Percentiles rank a stretch among this genome's conserved stretches.
Evolutionary conservation across 1,140 invertebrate genomes (phyloP).

Genomic region (Cydia strobilella): DNA sequence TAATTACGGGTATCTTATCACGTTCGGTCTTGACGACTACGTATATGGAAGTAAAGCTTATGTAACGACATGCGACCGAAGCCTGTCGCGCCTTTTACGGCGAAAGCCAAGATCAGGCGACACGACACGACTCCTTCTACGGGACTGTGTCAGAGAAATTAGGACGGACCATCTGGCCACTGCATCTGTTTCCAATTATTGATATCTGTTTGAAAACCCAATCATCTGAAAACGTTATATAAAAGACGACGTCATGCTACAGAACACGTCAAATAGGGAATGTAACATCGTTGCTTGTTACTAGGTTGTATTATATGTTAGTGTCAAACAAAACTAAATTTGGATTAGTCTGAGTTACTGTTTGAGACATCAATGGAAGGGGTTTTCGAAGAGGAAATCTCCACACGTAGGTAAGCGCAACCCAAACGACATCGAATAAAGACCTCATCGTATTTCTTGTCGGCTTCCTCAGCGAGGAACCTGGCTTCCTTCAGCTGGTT

Average conservation of each 20-base stretch:
- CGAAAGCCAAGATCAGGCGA: conserved; percentile 64
- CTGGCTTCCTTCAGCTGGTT: conserved; percentile 99
- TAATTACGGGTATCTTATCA: conserved; percentile 18
- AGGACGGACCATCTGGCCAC: conserved; percentile 60
- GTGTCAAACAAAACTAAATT: conserved; percentile 21
- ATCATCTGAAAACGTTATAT: not conserved
- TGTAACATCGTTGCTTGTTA: conserved; percentile 18
- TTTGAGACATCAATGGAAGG: conserved; percentile 16
- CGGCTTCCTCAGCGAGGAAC: conserved; percentile 99
- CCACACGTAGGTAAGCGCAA: conserved; percentile 49
- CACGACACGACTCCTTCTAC: conserved; percentile 59
- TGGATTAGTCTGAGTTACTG: conserved; percentile 11
- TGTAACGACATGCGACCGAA: conserved; percentile 69
- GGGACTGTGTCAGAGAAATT: conserved; percentile 69
- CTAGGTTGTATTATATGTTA: conserved; percentile 8
- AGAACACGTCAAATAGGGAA: conserved; percentile 9
- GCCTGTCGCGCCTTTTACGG: conserved; percentile 67
- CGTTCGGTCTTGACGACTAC: conserved; percentile 52
- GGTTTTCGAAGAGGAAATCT: not conserved
- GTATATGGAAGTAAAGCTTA: conserved; percentile 71
- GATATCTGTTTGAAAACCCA: not conserved
- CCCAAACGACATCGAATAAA: conserved; percentile 73
- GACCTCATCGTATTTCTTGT: conserved; percentile 99
- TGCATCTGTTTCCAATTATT: conserved; percentile 26
- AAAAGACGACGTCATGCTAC: not conserved